Conservation (phyloP, 2,113 vertebrate genomes). For the Narcine bancroftii region DNA sequence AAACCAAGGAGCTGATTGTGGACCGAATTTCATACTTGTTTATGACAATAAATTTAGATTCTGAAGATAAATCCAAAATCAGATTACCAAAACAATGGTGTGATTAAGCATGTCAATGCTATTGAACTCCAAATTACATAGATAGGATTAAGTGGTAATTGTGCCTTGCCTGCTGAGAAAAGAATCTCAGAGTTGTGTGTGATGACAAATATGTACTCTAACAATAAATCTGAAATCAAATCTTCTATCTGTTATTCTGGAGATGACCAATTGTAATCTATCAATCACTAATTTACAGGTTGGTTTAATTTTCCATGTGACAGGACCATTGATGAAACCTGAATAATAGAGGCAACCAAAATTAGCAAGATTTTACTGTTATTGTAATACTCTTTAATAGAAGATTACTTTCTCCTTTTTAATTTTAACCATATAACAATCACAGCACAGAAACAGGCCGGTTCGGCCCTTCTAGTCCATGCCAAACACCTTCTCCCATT, state of each 20-base stretch:
- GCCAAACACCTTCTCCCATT: no score
- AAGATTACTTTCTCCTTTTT: background rate
- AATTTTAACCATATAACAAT: no score
- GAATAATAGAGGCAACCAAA: background rate
- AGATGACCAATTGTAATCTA: background rate
- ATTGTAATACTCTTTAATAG: background rate
- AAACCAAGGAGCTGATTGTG: no score
- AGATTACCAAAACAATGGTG: background rate
- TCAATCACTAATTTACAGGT: background rate
- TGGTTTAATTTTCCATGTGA: background rate
- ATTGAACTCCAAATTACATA: background rate
- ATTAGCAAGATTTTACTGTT: background rate
- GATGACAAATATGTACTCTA: no score
- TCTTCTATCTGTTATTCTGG: background rate
- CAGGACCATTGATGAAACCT: background rate
- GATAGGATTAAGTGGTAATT: background rate
- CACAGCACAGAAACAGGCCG: no score
- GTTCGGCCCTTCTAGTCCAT: no score
- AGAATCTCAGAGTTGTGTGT: no score
- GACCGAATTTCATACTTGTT: no score
- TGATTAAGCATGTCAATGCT: background rate
- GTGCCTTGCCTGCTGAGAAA: no score
- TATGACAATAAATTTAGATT: no score
- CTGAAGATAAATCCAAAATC: background rate
- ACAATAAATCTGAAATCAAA: no score